Conservation (phyloP, 1,140 invertebrate genomes). For the Temnothorax curvispinosus region DNA sequence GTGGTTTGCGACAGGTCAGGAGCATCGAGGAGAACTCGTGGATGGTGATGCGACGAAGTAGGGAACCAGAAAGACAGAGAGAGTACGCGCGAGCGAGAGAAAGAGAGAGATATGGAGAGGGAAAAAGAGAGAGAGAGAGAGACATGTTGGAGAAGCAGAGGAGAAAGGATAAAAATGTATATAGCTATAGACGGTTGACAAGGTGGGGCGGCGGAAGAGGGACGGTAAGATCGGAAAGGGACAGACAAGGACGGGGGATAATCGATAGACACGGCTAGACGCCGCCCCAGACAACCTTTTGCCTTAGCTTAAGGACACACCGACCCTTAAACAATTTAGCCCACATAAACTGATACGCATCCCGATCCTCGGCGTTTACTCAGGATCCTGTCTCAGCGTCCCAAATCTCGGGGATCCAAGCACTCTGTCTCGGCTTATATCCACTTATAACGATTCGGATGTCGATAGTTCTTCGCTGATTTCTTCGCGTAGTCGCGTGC, state of each 20-base stretch:
- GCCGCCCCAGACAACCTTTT: conserved; percentile 86
- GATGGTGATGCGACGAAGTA: conserved; percentile 22
- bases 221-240: conserved; percentile 72
- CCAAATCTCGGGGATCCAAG: conserved; percentile 31
- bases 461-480: background rate
- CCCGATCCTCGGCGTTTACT: conserved; percentile 40
- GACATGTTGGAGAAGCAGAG: conserved; percentile 23
- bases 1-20: conserved; percentile 84
- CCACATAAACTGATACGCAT: conserved; percentile 63
- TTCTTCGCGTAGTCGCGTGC: background rate
- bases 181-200: conserved; percentile 36
- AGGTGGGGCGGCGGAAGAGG: conserved; percentile 53
- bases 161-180: conserved; percentile 18
- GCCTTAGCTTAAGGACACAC: conserved; percentile 82
- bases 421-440: background rate
- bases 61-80: conserved; percentile 50
- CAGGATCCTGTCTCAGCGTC: background rate
- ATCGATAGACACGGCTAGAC: conserved; percentile 86
- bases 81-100: conserved; percentile 24
- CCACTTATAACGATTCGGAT: background rate
- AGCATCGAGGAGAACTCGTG: conserved; percentile 65
- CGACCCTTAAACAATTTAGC: conserved; percentile 82
- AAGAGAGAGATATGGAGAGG: conserved; percentile 11
- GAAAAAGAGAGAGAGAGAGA: background rate
- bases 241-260: conserved; percentile 81